These are phyloP conservation scores for Cactoblastis cactorum DNA, from an alignment of 2,888 invertebrate genomes.

Conservation along the genomic window DNA sequence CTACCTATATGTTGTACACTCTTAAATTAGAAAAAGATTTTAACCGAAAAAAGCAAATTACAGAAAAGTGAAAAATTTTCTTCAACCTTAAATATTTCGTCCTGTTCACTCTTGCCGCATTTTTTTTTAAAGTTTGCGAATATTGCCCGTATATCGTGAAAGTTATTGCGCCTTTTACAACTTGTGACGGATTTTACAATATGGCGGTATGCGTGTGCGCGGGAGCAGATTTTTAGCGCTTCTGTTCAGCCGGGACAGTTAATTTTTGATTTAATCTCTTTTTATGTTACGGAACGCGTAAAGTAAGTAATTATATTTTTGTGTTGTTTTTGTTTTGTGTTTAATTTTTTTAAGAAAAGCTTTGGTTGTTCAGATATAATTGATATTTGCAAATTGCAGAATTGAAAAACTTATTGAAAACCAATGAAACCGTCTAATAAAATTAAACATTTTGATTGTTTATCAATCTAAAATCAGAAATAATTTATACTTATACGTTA, in stretches of 20 bases:
- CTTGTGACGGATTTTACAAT: slow-evolving; percentile 75
- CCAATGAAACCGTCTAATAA: no score
- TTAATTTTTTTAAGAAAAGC: not conserved
- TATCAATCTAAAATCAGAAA: no score
- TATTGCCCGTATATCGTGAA: slow-evolving; percentile 66
- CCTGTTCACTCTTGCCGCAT: not conserved
- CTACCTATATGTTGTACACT: no score
- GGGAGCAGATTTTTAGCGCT: slow-evolving; percentile 30
- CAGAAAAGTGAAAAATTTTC: no score
- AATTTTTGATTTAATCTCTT: slow-evolving; percentile 21
- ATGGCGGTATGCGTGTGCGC: slow-evolving; percentile 48
- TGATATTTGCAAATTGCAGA: no score
- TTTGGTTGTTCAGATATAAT: no score
- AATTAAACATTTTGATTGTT: no score
- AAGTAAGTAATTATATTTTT: not conserved
- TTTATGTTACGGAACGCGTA: slow-evolving; percentile 20
- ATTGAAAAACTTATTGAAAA: no score
- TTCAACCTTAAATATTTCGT: not conserved
- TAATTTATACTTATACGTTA: no score
- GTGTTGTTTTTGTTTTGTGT: not conserved
- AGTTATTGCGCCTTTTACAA: slow-evolving; percentile 65
- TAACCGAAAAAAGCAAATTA: no score
- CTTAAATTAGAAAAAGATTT: no score
- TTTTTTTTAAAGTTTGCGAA: slow-evolving; percentile 40
- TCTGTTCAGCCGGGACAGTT: slow-evolving; percentile 22